These are phyloP conservation scores for Heliornis fulica DNA, from an alignment of 2,113 vertebrate genomes.

Conservation along the genomic window DNA sequence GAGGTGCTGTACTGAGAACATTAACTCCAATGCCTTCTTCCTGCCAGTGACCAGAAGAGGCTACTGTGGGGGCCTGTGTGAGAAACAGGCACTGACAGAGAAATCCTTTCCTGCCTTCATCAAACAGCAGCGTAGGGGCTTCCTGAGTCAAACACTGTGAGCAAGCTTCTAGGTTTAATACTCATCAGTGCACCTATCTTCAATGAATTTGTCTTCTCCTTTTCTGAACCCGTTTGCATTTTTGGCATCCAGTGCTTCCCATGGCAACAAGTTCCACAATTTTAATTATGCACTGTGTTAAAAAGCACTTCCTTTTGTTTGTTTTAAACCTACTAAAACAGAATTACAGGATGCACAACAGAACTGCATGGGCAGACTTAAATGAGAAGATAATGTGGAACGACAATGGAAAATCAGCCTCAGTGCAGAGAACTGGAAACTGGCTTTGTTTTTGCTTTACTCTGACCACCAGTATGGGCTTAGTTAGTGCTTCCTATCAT, in stretches of 20 bases:
- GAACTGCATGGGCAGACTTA: slow-evolving; percentile 27
- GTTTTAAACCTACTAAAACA: slow-evolving; percentile 51
- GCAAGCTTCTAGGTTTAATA: not conserved
- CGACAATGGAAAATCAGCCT: slow-evolving; percentile 54
- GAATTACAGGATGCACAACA: slow-evolving; percentile 55
- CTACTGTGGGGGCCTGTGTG: not conserved
- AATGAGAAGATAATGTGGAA: slow-evolving; percentile 39
- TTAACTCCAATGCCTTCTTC: not conserved
- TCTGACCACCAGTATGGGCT: slow-evolving; percentile 11
- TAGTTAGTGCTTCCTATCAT: slow-evolving; percentile 42
- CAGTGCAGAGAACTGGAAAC: not conserved
- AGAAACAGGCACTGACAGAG: not conserved
- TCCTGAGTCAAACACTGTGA: slow-evolving; percentile 15
- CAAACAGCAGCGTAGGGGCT: not conserved
- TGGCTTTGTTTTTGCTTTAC: slow-evolving; percentile 21
- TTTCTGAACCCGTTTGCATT: slow-evolving; percentile 36
- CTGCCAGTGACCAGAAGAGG: not conserved
- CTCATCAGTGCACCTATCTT: not conserved
- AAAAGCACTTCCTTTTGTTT: slow-evolving; percentile 66
- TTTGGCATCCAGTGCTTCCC: slow-evolving; percentile 48
- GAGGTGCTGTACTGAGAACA: not conserved
- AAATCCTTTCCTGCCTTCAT: slow-evolving; percentile 37
- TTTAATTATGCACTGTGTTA: slow-evolving; percentile 40
- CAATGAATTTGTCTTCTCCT: slow-evolving; percentile 30
- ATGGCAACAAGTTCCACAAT: slow-evolving; percentile 29